A percentile compares a stretch with the other conserved stretches of the same genome.
Conservation (phyloP, 1,140 invertebrate species). For the Phymorhynchus buccinoides region DNA sequence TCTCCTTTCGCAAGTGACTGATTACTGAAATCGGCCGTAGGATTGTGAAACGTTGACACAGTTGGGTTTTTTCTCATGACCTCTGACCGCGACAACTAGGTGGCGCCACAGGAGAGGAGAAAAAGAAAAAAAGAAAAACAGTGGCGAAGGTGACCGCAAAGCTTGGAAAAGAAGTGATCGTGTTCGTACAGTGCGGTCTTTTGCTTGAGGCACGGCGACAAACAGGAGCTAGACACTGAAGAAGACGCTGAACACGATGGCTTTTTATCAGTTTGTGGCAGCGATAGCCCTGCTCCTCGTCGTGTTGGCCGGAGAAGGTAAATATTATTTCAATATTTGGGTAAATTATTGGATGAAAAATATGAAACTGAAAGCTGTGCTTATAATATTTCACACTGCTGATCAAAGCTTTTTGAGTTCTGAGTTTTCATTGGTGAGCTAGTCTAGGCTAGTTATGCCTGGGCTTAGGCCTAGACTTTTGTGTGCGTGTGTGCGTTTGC, state of each 20-base stretch:
- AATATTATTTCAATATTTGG: too few species aligned
- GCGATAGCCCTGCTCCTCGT: not conserved
- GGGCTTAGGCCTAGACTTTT: too few species aligned
- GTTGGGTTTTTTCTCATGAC: not conserved
- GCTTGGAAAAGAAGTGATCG: not conserved
- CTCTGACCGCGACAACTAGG: not conserved
- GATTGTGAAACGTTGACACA: not conserved
- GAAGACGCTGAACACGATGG: not conserved
- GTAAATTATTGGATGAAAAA: too few species aligned
- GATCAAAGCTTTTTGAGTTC: too few species aligned
- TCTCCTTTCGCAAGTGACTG: not conserved
- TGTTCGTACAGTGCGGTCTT: not conserved
- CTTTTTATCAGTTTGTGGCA: not conserved
- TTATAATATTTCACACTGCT: too few species aligned
- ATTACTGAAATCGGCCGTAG: not conserved
- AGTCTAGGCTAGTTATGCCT: too few species aligned
- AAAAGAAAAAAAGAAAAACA: not conserved
- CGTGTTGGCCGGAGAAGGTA: not conserved
- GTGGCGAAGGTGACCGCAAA: constrained; percentile 1
- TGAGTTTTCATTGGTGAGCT: too few species aligned
- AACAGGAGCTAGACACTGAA: not conserved
- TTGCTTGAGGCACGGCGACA: not conserved
- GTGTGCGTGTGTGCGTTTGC: too few species aligned
- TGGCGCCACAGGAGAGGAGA: not conserved
- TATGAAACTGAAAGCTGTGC: too few species aligned